Base-by-base conservation (phyloP, 2,888 invertebrate species). In the Trisateles emortualis region DNA sequence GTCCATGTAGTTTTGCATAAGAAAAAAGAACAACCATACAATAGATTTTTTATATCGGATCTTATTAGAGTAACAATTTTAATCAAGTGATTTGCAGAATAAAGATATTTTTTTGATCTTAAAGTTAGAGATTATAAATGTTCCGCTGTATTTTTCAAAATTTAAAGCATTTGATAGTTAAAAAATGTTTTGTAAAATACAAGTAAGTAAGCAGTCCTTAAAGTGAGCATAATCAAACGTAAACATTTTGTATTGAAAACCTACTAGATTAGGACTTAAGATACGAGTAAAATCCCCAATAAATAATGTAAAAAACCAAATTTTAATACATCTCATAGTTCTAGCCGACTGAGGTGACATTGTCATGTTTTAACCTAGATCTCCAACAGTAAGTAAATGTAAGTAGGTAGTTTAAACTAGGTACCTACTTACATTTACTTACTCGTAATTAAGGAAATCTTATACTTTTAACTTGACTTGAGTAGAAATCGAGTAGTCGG, bases 1-100 rank as follows among this genome's bases (percentile, higher is more conserved):
- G 52, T 65, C 70, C 70, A 66, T 69, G 66, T 59, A 70, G 65
- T 68, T 69, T 61, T 68, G 52, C 59, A 62, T 66, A 47, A 53
- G 51, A 56, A 53, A 55, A 58, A 53, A 52, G 9, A 48, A 9
- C 0, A 8, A 52, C 51, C 47, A 44, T 68, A 46, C 52, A 51
- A 69, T 69, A 66, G 63, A 47, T 66, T 65, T 69, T 66, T 56
- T 59, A 59, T 56, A 52, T 51, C 52, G 47, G 9, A 68, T 52
- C 44, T 38, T 68, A 52, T 58, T 48, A 41, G 60, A 53, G 26
- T 57, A 48, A 38, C 42, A 56, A n/a, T 43, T 52, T 56, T 38
- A 35, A 39, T 61, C 52, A 29, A 56, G 56, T 61, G 46, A 61
- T 64, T 64, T 66, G 63, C n/a, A 11, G 22, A 39, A 35, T 2